Percentiles rank a stretch among this genome's conserved stretches.
These are phyloP conservation scores for Crotalus helleri DNA, from an alignment of 2,113 vertebrate species.

Conservation along the genomic window DNA sequence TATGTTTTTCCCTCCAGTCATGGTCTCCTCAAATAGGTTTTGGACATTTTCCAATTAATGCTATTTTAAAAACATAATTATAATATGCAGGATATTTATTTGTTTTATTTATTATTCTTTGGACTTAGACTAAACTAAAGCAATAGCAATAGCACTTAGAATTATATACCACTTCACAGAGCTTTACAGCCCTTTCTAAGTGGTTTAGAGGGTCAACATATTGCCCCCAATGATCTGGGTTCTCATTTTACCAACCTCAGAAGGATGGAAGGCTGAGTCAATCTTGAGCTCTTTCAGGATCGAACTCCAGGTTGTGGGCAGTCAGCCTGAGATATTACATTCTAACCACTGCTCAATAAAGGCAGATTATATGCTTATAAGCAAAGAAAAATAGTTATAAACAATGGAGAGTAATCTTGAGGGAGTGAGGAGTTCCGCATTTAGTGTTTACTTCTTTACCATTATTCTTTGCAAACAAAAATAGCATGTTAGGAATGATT, in stretches of 20 bases:
- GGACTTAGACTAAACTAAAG: background rate
- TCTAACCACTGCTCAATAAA: background rate
- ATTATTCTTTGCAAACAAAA: background rate
- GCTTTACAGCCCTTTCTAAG: background rate
- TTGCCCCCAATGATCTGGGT: background rate
- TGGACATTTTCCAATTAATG: slow-evolving; percentile 18
- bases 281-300: background rate
- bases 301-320: background rate
- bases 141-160: background rate
- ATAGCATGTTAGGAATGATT: background rate
- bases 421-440: slow-evolving; percentile 2
- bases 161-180: background rate
- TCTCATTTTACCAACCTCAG: background rate
- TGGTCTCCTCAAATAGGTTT: background rate
- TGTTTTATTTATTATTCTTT: background rate
- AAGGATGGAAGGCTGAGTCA: background rate
- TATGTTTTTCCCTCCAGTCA: background rate
- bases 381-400: background rate
- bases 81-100: background rate
- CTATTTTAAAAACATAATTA: background rate
- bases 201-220: background rate
- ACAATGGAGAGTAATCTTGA: background rate
- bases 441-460: slow-evolving; percentile 9
- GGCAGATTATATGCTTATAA: background rate
- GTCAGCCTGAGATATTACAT: background rate